Conservation (phyloP, 1,140 invertebrate species). For the Ephestia elutella region DNA sequence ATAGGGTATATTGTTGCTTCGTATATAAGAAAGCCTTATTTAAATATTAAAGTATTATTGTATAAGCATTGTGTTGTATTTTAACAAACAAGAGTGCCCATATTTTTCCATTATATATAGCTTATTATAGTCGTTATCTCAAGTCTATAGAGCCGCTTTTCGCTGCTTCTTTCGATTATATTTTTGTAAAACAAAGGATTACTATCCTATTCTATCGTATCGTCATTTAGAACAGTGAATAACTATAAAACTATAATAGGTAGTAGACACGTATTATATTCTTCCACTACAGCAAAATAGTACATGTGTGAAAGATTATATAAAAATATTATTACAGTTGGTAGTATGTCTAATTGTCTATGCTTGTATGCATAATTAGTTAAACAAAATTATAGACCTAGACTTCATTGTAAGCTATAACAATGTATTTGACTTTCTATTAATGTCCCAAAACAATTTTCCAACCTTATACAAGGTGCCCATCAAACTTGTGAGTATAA, state of each 20-base stretch:
- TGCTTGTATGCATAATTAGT: background rate
- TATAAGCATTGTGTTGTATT: background rate
- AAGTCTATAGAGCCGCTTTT: too few relatives aligned
- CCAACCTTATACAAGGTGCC: background rate
- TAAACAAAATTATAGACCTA: constrained; percentile 5
- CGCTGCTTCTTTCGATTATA: too few relatives aligned
- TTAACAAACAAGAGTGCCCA: background rate
- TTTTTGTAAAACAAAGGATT: too few relatives aligned
- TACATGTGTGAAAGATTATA: background rate
- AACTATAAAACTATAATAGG: background rate
- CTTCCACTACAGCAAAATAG: background rate
- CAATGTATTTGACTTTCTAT: constrained; percentile 1
- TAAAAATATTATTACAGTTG: background rate
- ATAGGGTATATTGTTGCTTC: constrained; percentile 20
- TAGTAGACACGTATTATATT: background rate
- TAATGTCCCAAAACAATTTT: background rate
- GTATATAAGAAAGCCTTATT: constrained; percentile 17
- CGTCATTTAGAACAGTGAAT: too few relatives aligned
- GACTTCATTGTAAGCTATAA: background rate
- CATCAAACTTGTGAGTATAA: too few relatives aligned
- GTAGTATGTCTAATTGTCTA: background rate
- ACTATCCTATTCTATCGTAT: too few relatives aligned
- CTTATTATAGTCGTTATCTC: too few relatives aligned
- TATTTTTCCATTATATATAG: too few relatives aligned
- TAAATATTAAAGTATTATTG: background rate